Evolutionary conservation across 1,140 invertebrate species (phyloP).

Genomic region (Globodera ellingtonae): DNA sequence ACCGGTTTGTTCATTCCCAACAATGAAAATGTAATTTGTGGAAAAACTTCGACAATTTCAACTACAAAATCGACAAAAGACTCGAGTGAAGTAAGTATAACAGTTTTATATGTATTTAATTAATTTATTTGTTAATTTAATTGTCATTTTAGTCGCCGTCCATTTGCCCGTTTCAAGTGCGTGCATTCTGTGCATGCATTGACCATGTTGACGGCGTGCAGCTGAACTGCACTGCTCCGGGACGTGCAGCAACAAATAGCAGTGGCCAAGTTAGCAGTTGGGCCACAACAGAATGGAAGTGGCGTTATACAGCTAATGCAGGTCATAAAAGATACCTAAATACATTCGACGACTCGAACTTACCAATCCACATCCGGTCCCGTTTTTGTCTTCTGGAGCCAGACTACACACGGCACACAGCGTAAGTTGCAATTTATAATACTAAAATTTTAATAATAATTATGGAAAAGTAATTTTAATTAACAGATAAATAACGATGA

Average conservation of each 20-base stretch:
- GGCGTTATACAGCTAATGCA: slow-evolving; percentile 10
- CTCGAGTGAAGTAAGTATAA: not conserved
- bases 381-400: slow-evolving; percentile 54
- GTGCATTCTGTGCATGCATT: slow-evolving; percentile 35
- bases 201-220: slow-evolving; percentile 51
- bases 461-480: not conserved
- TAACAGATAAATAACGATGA: slow-evolving; percentile 6
- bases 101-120: too few relatives aligned
- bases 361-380: slow-evolving; percentile 58
- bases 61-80: not conserved
- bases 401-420: slow-evolving; percentile 55
- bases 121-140: too few relatives aligned
- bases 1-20: slow-evolving; percentile 57
- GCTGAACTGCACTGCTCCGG: slow-evolving; percentile 37
- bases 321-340: not conserved
- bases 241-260: not conserved
- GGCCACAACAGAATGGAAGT: not conserved
- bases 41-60: slow-evolving; percentile 3
- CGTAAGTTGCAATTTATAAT: slow-evolving; percentile 6
- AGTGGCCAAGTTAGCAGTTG: not conserved
- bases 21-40: slow-evolving; percentile 56
- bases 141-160: too few relatives aligned
- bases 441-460: slow-evolving; percentile 7
- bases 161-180: slow-evolving; percentile 37
- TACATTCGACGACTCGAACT: slow-evolving; percentile 62